Evolutionary conservation across 1,140 invertebrate genomes (phyloP), one percentile per base, ranked within the genome.

Genomic region (Trypoxylus dichotomus): DNA sequence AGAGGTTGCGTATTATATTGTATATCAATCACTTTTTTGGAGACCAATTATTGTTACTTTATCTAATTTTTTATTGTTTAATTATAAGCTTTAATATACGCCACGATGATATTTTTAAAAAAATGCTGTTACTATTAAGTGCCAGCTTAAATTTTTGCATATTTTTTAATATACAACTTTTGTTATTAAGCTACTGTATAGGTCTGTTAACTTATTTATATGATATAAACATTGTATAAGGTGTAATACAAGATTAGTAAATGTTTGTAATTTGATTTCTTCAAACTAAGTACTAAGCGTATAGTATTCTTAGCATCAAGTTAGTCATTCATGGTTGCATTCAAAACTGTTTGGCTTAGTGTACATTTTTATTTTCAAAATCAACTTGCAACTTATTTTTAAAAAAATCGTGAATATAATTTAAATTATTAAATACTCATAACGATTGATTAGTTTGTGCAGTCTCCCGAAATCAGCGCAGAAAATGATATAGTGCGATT

Each of bases 161-260:
- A 27, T 8, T 41, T 74, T 74, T 74, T 74, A 74, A 19, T 74
- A 41, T 74, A 74, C 19, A 74, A 74, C 72, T 19, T 74, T 74
- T 72, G 29, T 72, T 41, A 43, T 41, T 43, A 74, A 41, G 60
- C 41, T 25, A 74, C 15, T 74, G 72, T 74, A 74, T 74, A 74
- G 72, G 72, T 74, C 72, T 74, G 41, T 74, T 74, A 74, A 74
- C 29, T 74, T 74, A 74, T 74, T 74, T 74, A 74, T 29, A 32
- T 41, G 41, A 21, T 37, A 29, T 29, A n/a, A 74, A 27, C 24
- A 68, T 68, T 68, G 21, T 68, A 68, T 68, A 29, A 68, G 60
- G 13, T 11, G 27, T 68, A 68, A 54, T 54, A 68, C 25, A 68
- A 68, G 7, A 25, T 68, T 27, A 29, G 7, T 68, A 68, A 0